phyloP scores from a whole-genome alignment of 92 coral and sea anemone species.

The Galaxea fascicularis region DNA sequence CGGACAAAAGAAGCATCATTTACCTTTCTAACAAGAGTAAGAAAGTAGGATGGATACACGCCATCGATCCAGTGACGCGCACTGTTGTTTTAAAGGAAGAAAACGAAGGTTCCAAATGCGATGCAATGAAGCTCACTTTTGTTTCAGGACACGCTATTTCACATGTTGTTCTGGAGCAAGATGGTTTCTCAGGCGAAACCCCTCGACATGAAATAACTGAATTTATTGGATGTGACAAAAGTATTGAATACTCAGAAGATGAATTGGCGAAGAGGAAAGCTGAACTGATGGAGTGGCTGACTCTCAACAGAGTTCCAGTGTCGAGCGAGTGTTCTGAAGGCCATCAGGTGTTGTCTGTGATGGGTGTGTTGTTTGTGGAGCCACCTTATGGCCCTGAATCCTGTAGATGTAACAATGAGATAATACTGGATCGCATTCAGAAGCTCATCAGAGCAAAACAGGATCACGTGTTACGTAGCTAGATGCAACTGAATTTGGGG shows the following conservation, averaged over 20 bases:
- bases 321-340: slow-evolving; percentile 46
- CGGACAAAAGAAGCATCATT: slow-evolving; percentile 51
- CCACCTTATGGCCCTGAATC: slow-evolving; percentile 89
- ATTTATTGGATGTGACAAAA: slow-evolving; percentile 25
- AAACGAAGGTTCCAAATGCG: slow-evolving; percentile 31
- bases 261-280: slow-evolving; percentile 66
- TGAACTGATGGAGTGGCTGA: slow-evolving; percentile 80
- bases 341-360: slow-evolving; percentile 67
- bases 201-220: slow-evolving; percentile 36
- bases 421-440: slow-evolving; percentile 79
- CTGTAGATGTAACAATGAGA: slow-evolving; percentile 90
- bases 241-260: slow-evolving; percentile 48
- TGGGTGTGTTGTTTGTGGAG: slow-evolving; percentile 90
- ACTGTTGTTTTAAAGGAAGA: slow-evolving; percentile 69
- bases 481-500: neutral
- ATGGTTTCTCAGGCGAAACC: slow-evolving; percentile 5
- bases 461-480: slow-evolving; percentile 6
- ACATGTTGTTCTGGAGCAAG: slow-evolving; percentile 45
- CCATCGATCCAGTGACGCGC: slow-evolving; percentile 91
- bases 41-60: slow-evolving; percentile 83
- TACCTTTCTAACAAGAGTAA: slow-evolving; percentile 51
- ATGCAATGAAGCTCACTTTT: slow-evolving; percentile 29
- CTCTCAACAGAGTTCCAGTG: slow-evolving; percentile 84
- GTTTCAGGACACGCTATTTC: slow-evolving; percentile 73
- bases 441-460: slow-evolving; percentile 63